Conservation (phyloP, 1,140 invertebrate genomes). For the Conus ventricosus region DNA sequence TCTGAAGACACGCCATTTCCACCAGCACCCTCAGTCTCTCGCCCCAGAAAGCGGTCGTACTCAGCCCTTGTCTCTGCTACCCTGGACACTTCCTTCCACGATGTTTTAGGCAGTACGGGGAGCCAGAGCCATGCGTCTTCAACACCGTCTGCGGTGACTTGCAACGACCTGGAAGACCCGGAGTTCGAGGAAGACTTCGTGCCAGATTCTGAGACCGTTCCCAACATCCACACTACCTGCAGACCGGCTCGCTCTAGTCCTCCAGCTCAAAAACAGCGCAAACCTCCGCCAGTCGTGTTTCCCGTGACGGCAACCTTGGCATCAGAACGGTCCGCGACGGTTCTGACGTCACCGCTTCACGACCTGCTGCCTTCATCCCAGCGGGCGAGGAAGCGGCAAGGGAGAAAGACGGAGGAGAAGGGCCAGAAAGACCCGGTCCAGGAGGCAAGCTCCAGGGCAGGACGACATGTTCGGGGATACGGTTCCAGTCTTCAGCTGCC, state of each 20-base stretch:
- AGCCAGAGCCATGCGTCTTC: neutral
- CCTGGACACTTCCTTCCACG: neutral
- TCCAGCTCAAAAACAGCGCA: too few relatives aligned
- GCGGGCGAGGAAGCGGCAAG: neutral
- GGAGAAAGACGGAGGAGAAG: neutral
- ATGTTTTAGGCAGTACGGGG: neutral
- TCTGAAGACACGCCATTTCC: neutral
- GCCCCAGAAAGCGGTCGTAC: neutral
- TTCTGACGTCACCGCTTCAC: too few relatives aligned
- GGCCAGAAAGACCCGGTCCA: neutral
- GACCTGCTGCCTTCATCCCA: too few relatives aligned
- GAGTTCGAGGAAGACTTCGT: too few relatives aligned
- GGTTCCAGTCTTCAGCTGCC: neutral
- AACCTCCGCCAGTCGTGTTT: too few relatives aligned
- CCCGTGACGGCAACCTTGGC: too few relatives aligned
- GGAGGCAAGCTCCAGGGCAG: neutral
- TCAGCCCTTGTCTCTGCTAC: neutral
- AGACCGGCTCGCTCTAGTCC: too few relatives aligned
- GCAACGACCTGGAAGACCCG: neutral
- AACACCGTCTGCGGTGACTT: neutral
- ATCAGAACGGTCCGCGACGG: too few relatives aligned
- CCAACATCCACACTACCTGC: too few relatives aligned
- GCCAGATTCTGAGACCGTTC: too few relatives aligned
- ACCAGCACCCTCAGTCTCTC: neutral
- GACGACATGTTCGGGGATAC: neutral